These are phyloP conservation scores for Ciconia nigra DNA, from an alignment of 2,797 vertebrate species.

Conservation along the genomic window DNA sequence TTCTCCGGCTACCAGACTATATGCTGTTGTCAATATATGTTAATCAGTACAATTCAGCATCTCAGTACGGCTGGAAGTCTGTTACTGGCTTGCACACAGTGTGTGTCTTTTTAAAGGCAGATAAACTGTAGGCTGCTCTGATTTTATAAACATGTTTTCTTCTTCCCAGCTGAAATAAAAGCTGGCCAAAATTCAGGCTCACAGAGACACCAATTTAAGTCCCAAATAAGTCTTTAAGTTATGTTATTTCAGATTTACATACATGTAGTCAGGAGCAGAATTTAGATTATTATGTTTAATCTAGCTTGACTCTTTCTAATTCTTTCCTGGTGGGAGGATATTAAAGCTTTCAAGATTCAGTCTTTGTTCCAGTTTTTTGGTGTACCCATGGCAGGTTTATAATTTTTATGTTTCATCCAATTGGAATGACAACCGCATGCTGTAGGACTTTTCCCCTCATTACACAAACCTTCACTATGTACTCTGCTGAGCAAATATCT, in stretches of 20 bases:
- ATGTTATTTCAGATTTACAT: conserved; percentile 27
- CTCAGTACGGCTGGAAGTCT: background rate
- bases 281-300: conserved; percentile 26
- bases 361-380: conserved; percentile 5
- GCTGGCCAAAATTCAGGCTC: background rate
- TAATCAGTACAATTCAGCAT: background rate
- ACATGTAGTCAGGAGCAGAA: conserved; percentile 10
- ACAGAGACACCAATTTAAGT: background rate
- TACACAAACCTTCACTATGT: conserved; percentile 6
- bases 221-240: background rate
- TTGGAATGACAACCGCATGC: conserved; percentile 17
- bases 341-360: conserved; percentile 12
- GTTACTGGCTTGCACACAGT: background rate
- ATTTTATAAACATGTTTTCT: conserved; percentile 48
- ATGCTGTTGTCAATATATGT: background rate
- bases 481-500: background rate
- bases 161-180: conserved; percentile 24
- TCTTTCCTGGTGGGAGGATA: conserved; percentile 16
- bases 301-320: background rate
- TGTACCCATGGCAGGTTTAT: background rate
- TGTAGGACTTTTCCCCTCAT: background rate
- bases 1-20: background rate
- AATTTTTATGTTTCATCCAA: conserved; percentile 35
- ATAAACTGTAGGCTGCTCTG: conserved; percentile 2
- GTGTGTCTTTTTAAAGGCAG: conserved; percentile 8